Conservation (phyloP, 2,888 invertebrate species). For the Drosophila cognata region DNA sequence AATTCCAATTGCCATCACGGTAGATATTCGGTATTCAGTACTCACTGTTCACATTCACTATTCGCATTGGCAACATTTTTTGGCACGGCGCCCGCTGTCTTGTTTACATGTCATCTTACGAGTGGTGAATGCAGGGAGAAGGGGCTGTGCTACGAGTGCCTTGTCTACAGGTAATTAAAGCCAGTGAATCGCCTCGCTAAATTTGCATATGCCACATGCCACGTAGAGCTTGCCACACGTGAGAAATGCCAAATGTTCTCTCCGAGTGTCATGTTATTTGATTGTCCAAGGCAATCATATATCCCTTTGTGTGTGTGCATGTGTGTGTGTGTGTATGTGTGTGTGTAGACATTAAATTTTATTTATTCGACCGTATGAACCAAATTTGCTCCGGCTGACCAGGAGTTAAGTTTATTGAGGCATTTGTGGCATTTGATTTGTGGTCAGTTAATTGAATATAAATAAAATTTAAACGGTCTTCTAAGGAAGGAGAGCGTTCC, state of each 20-base stretch:
- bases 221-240: constrained; percentile 36
- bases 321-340: constrained; percentile 1
- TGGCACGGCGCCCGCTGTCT: constrained; percentile 68
- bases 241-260: constrained; percentile 69
- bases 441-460: constrained; percentile 19
- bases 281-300: constrained; percentile 61
- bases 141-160: constrained; percentile 28
- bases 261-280: constrained; percentile 66
- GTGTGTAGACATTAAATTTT: constrained; percentile 15
- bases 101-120: constrained; percentile 60
- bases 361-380: constrained; percentile 37
- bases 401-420: constrained; percentile 47
- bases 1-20: constrained; percentile 48
- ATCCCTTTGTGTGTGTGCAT: constrained; percentile 18
- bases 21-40: constrained; percentile 18
- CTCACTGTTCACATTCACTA: constrained; percentile 12
- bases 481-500: neutral
- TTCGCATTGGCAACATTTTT: constrained; percentile 45
- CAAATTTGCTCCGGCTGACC: constrained; percentile 29
- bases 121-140: too few species aligned
- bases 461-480: neutral
- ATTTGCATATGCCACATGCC: constrained; percentile 70
- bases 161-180: constrained; percentile 77
- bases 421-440: constrained; percentile 33
- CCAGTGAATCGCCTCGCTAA: constrained; percentile 43